Percentiles rank a stretch among this genome's conserved stretches.
Conservation (phyloP, 2,888 invertebrate genomes). For the Tinea pellionella region DNA sequence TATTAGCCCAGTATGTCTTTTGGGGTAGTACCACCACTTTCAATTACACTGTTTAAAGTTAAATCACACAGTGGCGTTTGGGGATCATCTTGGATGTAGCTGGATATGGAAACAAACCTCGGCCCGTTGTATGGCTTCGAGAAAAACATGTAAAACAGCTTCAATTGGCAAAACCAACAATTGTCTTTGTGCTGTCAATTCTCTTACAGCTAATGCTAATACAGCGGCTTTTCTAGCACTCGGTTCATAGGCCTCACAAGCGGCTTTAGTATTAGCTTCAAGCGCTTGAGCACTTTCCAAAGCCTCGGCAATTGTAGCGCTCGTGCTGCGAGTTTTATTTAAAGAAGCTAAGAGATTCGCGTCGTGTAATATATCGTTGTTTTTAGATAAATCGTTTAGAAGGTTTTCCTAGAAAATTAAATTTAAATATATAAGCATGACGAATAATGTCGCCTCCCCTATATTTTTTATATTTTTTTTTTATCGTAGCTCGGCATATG, state of each 20-base stretch:
- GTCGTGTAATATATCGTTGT: constrained; percentile 54
- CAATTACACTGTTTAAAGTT: too few species aligned
- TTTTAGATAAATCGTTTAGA: constrained; percentile 45
- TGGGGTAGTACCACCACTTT: too few species aligned
- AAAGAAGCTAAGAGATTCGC: constrained; percentile 56
- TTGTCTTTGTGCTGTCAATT: constrained; percentile 40
- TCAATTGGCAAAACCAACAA: constrained; percentile 59
- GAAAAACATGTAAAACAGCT: constrained; percentile 53
- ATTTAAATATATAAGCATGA: neutral
- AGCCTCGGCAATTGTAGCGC: constrained; percentile 53
- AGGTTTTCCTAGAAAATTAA: constrained; percentile 41
- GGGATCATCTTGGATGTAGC: too few species aligned
- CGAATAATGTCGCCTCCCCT: too few species aligned
- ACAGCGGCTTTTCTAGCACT: constrained; percentile 30
- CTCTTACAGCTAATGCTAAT: constrained; percentile 46
- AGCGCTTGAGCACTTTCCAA: constrained; percentile 50
- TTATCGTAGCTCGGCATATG: too few species aligned
- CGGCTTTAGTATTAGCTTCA: constrained; percentile 34
- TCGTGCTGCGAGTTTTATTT: constrained; percentile 60
- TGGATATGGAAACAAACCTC: constrained; percentile 10
- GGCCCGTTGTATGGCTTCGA: constrained; percentile 41
- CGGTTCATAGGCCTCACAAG: constrained; percentile 32
- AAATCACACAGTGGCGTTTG: too few species aligned
- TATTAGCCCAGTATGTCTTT: too few species aligned
- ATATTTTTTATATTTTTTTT: too few species aligned